Conservation (phyloP, 2,113 vertebrate species). For the Ceratotherium simum region DNA sequence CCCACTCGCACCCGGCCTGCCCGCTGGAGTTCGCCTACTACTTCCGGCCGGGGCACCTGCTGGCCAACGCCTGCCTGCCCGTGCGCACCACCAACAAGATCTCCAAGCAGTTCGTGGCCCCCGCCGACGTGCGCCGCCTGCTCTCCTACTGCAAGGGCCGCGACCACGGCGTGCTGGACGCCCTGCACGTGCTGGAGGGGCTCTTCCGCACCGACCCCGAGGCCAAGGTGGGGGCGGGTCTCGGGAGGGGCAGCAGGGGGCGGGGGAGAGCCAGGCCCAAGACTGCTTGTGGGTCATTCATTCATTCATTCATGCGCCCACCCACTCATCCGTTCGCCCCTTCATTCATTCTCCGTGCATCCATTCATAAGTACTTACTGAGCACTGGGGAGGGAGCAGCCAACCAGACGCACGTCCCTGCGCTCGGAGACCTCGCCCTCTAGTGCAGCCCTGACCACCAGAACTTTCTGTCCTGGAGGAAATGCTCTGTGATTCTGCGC, state of each 20-base stretch:
- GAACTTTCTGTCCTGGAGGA: rapidly evolving
- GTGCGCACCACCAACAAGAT: constrained; percentile 83
- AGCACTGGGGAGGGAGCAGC: too few species aligned
- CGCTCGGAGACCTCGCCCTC: background rate
- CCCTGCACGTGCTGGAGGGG: constrained; percentile 77
- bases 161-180: constrained; percentile 78
- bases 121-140: constrained; percentile 73
- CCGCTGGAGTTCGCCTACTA: constrained; percentile 79
- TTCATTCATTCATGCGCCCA: background rate
- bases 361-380: too few species aligned
- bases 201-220: constrained; percentile 80
- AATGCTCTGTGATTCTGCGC: background rate
- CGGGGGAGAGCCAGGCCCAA: background rate
- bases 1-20: constrained; percentile 80
- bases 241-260: background rate
- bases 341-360: background rate
- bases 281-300: rapidly evolving
- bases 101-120: constrained; percentile 83
- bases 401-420: background rate
- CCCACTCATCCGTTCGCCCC: background rate
- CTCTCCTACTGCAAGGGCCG: constrained; percentile 83
- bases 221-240: constrained; percentile 79
- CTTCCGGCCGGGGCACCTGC: constrained; percentile 79
- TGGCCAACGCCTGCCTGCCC: constrained; percentile 80
- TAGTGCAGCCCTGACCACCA: rapidly evolving